These are phyloP conservation scores for Boloria selene DNA, from an alignment of 2,888 invertebrate species.

Conservation along the genomic window DNA sequence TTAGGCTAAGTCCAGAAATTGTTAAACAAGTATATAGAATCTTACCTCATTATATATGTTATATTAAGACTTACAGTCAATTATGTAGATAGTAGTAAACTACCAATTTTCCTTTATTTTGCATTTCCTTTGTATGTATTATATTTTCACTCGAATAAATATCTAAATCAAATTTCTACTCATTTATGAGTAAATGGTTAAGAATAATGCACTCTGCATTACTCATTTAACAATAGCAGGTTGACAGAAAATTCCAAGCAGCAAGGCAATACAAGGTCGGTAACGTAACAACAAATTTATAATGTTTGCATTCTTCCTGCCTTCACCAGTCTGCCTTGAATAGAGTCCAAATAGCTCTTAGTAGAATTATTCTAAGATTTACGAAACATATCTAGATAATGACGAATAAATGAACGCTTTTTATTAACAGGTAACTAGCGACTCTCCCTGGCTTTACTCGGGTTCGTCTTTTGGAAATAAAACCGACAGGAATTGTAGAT, in stretches of 20 bases:
- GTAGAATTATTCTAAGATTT: conserved; percentile 40
- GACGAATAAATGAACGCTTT: background rate
- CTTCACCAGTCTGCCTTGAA: conserved; percentile 68
- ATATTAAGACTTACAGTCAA: background rate
- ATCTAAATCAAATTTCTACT: too few species aligned
- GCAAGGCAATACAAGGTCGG: conserved; percentile 51
- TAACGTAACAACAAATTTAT: conserved; percentile 43
- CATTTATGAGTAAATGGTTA: too few species aligned
- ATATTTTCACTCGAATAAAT: too few species aligned
- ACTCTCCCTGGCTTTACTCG: too few species aligned
- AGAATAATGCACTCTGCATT: too few species aligned
- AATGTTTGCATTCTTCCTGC: conserved; percentile 66
- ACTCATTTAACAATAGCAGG: conserved; percentile 30
- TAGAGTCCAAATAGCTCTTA: conserved; percentile 46
- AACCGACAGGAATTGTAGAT: too few species aligned
- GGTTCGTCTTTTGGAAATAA: too few species aligned
- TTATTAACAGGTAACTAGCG: background rate
- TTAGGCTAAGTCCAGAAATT: conserved; percentile 54
- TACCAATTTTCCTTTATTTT: too few species aligned
- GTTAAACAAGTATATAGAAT: conserved; percentile 42
- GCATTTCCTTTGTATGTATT: too few species aligned
- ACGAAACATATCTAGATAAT: conserved; percentile 37
- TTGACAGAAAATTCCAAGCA: conserved; percentile 23
- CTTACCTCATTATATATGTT: conserved; percentile 7
- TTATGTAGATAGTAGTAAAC: too few species aligned